Evolutionary conservation across 2,888 invertebrate genomes (phyloP).

Genomic region (Argynnis bischoffii): DNA sequence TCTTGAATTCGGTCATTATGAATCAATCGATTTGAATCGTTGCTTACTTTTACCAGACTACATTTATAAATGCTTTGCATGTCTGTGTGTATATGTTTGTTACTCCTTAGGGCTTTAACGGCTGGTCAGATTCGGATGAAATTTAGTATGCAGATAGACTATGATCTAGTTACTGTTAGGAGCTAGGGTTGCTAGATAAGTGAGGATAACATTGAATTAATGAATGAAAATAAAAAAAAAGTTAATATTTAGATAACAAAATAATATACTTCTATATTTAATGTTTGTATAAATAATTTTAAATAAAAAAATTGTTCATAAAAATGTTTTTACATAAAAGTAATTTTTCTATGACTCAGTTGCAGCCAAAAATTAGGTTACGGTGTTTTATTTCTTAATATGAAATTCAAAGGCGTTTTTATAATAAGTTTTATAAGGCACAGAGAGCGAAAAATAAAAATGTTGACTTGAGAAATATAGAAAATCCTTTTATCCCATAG

Average conservation of each 20-base stretch:
- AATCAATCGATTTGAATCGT: neutral
- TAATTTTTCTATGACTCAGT: constrained; percentile 10
- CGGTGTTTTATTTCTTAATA: neutral
- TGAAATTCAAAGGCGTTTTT: constrained; percentile 7
- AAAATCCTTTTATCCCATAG: constrained; percentile 22
- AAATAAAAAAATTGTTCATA: neutral
- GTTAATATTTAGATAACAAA: no score
- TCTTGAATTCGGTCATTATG: constrained; percentile 15
- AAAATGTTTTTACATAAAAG: neutral
- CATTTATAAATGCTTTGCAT: no score
- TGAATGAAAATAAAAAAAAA: neutral
- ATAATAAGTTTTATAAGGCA: constrained; percentile 7
- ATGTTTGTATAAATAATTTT: neutral
- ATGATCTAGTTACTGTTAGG: no score
- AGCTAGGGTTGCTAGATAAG: neutral
- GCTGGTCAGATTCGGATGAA: no score
- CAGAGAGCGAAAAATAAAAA: constrained; percentile 10
- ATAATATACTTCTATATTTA: no score
- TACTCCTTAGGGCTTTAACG: no score
- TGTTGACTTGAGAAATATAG: constrained; percentile 15
- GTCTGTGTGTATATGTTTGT: no score
- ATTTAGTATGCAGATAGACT: no score
- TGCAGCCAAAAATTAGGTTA: neutral
- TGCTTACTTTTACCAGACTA: no score
- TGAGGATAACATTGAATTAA: neutral